Evolutionary conservation across 2,797 vertebrate species (phyloP), one percentile per base, ranked within the genome.

Genomic region (Leuciscus waleckii): DNA sequence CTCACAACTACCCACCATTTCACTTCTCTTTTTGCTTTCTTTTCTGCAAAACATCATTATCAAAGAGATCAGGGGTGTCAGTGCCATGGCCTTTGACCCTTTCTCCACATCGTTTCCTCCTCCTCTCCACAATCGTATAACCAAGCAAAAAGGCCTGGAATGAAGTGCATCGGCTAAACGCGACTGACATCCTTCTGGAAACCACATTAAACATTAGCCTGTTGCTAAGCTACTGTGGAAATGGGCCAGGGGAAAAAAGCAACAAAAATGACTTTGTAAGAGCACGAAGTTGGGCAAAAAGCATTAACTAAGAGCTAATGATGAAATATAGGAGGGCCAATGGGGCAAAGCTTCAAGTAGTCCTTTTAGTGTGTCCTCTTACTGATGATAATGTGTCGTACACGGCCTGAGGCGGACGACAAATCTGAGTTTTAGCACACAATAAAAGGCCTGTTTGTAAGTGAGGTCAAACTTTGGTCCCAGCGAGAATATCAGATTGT

Each of bases 371-470:
- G 35, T 8, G 32, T 82, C 63, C 81, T 83, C 37, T 74, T 39
- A 76, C 69, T 61, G 51, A 74, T 68, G 71, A 76, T 76, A 56
- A 70, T 58, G 69, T 37, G 75, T 63, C 54, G 76, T 70, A n/a
- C 73, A 56, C 46, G 85, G 82, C 82, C 74, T 29, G 7, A 43
- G 82, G 82, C 35, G n/a, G 19, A 54, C 37, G 9, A 81, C 67
- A 86, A 80, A 88, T 73, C 79, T 8, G 54, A 65, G 65, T 73
- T 73, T 74, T 78, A 69, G 29, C 69, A 79, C 61, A 85, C 87
- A 86, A 88, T 51, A 82, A 80, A 85, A 39, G 71, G 71, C 68
- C 51, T 88, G 87, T 82, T 80, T 68, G 67, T 77, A 71, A 77
- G 76, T 14, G n/a, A 43, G 71, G 85, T 83, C 87, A 83, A 54